A percentile compares a stretch with the other conserved stretches of the same genome.
Evolutionary conservation across 2,888 invertebrate species (phyloP).

Genomic region (Acleris emargana): DNA sequence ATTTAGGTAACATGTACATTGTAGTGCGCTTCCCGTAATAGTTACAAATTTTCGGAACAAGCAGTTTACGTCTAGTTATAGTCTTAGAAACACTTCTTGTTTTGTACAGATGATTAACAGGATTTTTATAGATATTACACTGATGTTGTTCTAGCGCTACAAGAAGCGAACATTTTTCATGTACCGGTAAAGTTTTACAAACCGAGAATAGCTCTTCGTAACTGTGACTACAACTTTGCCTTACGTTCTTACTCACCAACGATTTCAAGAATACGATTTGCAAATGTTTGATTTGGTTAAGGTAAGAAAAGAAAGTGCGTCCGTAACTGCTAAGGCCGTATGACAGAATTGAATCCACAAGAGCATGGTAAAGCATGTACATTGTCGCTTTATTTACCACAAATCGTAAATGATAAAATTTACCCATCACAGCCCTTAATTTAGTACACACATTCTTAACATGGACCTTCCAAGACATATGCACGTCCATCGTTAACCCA

Average conservation of each 20-base stretch:
- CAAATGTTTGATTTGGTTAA: background rate
- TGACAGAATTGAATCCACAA: background rate
- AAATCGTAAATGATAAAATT: constrained; percentile 7
- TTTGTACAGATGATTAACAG: too few relatives aligned
- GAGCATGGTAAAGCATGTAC: constrained; percentile 3
- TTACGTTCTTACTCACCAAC: background rate
- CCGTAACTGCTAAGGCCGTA: constrained; percentile 7
- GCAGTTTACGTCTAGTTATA: too few relatives aligned
- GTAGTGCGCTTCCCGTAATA: too few relatives aligned
- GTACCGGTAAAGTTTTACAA: background rate
- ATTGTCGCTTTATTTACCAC: background rate
- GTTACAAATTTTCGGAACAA: too few relatives aligned
- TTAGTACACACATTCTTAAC: constrained; percentile 10
- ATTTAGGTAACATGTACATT: too few relatives aligned
- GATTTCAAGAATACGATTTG: background rate
- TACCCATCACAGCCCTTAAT: constrained; percentile 9
- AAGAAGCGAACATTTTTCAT: background rate
- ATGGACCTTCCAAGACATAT: constrained; percentile 21
- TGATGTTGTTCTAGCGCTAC: too few relatives aligned
- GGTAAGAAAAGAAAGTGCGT: background rate
- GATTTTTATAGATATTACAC: too few relatives aligned
- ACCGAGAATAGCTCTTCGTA: background rate
- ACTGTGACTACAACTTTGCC: background rate
- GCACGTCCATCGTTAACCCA: constrained; percentile 10
- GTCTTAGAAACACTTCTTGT: too few relatives aligned